These are phyloP conservation scores for Anniella stebbinsi DNA, from an alignment of 2,797 vertebrate genomes.

Conservation along the genomic window DNA sequence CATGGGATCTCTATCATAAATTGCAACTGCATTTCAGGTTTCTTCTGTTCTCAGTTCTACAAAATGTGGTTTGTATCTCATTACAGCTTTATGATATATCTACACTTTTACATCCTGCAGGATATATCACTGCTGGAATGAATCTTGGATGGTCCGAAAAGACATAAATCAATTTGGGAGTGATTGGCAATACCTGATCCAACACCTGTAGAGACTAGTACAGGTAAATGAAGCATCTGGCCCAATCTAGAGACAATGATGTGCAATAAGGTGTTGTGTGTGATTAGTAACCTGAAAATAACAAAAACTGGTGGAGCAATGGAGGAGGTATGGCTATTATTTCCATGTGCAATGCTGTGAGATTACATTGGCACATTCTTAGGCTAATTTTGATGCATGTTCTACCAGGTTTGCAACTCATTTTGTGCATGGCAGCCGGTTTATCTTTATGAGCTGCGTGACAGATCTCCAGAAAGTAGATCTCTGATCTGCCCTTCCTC, in stretches of 20 bases:
- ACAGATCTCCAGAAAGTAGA: neutral
- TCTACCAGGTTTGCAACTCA: neutral
- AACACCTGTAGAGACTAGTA: slow-evolving; percentile 83
- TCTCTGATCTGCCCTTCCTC: neutral
- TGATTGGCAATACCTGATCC: slow-evolving; percentile 86
- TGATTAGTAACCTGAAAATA: neutral
- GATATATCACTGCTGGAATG: slow-evolving; percentile 86
- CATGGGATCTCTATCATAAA: neutral
- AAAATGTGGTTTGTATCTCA: neutral
- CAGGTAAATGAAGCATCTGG: slow-evolving; percentile 66
- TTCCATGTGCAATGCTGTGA: neutral
- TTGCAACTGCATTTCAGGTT: neutral
- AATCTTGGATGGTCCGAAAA: slow-evolving; percentile 84
- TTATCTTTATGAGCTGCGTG: neutral
- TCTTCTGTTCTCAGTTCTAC: neutral
- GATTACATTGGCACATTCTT: neutral
- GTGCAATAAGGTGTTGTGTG: neutral
- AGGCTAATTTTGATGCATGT: neutral
- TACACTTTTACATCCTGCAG: slow-evolving; percentile 65
- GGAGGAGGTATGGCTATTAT: neutral
- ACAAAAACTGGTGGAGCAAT: neutral
- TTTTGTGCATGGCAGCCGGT: neutral
- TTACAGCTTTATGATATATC: slow-evolving; percentile 6
- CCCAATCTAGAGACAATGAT: neutral
- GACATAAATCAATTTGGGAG: slow-evolving; percentile 77